These are phyloP conservation scores for Malurus splendens DNA, from an alignment of 2,797 vertebrate genomes.

Conservation along the genomic window DNA sequence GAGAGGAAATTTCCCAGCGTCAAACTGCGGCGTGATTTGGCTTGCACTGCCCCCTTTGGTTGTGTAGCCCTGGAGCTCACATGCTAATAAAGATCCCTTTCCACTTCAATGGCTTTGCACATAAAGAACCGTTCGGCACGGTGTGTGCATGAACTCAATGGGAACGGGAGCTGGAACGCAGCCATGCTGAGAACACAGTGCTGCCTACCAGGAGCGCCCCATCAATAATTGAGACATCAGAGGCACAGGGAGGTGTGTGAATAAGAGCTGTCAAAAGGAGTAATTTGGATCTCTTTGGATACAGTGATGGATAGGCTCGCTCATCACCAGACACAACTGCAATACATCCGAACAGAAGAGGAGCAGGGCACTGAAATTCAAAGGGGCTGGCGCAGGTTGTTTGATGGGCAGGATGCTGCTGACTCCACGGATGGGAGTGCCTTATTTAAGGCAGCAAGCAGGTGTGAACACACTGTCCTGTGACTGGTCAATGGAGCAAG, in stretches of 20 bases:
- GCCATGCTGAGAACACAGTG: slow-evolving; percentile 34
- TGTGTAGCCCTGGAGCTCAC: neutral
- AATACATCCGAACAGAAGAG: neutral
- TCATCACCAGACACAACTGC: neutral
- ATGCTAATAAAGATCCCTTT: slow-evolving; percentile 32
- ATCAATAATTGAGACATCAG: slow-evolving; percentile 47
- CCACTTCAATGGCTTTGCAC: slow-evolving; percentile 21
- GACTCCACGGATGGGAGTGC: neutral
- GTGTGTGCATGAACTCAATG: neutral
- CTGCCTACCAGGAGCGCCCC: slow-evolving; percentile 31
- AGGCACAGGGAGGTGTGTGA: neutral
- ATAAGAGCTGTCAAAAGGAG: slow-evolving; percentile 45
- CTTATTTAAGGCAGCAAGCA: neutral
- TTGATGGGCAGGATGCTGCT: neutral
- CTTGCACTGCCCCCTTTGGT: neutral
- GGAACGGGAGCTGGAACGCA: slow-evolving; percentile 38
- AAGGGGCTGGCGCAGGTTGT: neutral
- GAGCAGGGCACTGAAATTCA: neutral
- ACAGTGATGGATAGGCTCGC: slow-evolving; percentile 9
- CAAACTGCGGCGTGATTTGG: neutral
- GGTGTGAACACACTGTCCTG: neutral
- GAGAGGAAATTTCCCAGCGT: neutral
- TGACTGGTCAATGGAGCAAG: neutral
- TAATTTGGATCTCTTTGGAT: slow-evolving; percentile 25
- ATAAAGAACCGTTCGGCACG: neutral